A percentile compares a stretch with the other conserved stretches of the same genome.
phyloP scores from a whole-genome alignment of 2,113 vertebrate genomes.

The Bubo scandiacus region DNA sequence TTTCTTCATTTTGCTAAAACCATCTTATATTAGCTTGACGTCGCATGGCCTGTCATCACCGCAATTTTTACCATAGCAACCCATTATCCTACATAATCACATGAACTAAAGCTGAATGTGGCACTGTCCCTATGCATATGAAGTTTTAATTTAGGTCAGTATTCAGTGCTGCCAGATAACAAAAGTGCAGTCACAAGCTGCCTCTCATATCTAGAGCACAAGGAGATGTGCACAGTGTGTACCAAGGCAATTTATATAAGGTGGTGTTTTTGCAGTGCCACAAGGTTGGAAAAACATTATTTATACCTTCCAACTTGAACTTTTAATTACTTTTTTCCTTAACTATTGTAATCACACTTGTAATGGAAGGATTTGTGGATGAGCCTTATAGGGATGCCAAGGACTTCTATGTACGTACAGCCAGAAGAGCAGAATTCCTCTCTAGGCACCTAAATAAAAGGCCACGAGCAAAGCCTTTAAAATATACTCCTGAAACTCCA shows the following conservation, averaged over 20 bases:
- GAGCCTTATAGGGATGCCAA: neutral
- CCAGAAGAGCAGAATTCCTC: neutral
- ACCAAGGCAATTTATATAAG: neutral
- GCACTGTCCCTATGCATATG: conserved; percentile 49
- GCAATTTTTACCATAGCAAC: conserved; percentile 69
- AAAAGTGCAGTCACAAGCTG: neutral
- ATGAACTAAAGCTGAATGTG: conserved; percentile 5
- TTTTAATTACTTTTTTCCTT: neutral
- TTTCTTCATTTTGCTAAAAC: conserved; percentile 28
- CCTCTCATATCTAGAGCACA: neutral
- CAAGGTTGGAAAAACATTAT: neutral
- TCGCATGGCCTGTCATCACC: neutral
- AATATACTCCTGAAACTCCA: neutral
- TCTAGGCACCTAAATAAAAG: neutral
- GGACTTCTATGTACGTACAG: fast-evolving
- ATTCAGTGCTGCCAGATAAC: conserved; percentile 4
- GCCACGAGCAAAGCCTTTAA: neutral
- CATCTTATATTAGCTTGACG: conserved; percentile 25
- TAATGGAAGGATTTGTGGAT: neutral
- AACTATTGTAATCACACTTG: neutral
- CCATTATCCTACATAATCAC: conserved; percentile 51
- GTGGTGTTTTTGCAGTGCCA: neutral
- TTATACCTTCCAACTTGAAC: neutral
- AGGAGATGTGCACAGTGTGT: neutral
- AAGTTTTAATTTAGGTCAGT: conserved; percentile 71